These are phyloP conservation scores for Gallinago solitaria DNA, from an alignment of 2,797 vertebrate species.

Conservation along the genomic window DNA sequence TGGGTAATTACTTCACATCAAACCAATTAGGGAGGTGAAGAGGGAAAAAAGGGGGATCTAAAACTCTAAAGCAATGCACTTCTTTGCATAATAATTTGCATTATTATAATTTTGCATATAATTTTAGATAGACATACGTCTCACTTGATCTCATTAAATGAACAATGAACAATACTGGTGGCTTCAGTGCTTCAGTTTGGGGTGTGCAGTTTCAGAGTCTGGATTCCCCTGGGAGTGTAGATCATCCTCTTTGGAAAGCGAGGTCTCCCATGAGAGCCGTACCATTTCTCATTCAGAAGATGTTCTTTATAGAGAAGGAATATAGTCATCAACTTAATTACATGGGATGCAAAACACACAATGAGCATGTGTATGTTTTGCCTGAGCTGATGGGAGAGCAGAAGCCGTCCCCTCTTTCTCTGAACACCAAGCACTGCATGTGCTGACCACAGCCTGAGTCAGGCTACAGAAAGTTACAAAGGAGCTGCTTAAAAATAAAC, in stretches of 20 bases:
- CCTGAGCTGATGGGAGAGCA: background rate
- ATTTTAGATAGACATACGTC: background rate
- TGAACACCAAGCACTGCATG: accelerated
- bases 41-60: background rate
- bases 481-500: background rate
- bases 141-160: background rate
- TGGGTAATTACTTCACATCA: conserved; percentile 5
- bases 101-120: background rate
- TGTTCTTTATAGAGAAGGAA: background rate
- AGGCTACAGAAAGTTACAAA: background rate
- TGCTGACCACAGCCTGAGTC: background rate
- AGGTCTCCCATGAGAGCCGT: accelerated
- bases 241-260: background rate
- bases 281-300: background rate
- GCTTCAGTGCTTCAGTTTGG: background rate
- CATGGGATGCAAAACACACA: accelerated
- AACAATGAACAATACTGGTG: background rate
- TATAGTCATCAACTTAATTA: background rate
- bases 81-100: background rate
- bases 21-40: background rate
- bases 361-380: background rate
- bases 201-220: background rate
- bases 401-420: background rate
- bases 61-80: background rate
- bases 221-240: background rate